Evolutionary conservation across 1,140 invertebrate species (phyloP).

Genomic region (Scaptomyza montana): DNA sequence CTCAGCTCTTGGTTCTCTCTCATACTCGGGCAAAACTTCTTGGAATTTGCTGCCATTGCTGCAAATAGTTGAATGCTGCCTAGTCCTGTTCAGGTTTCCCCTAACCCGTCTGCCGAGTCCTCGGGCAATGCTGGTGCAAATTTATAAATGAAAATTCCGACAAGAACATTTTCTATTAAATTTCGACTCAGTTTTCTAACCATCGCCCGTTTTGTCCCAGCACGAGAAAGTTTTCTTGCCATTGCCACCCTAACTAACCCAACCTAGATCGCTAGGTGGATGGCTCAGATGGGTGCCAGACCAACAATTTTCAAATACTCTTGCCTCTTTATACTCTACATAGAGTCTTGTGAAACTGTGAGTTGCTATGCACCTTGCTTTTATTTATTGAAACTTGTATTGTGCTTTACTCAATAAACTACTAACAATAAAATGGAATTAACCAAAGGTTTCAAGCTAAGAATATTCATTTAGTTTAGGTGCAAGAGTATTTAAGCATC

Average conservation of each 20-base stretch:
- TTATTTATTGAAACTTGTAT: too few relatives aligned
- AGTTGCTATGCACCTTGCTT: neutral
- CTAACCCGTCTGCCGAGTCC: neutral
- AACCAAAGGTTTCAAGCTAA: too few relatives aligned
- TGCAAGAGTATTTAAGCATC: constrained; percentile 31
- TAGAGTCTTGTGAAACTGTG: neutral
- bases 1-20: neutral
- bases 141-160: constrained; percentile 82
- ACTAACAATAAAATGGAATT: too few relatives aligned
- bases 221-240: constrained; percentile 79
- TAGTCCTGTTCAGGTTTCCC: constrained; percentile 20
- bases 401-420: too few relatives aligned
- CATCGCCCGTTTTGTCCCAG: constrained; percentile 43
- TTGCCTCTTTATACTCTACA: neutral
- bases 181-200: constrained; percentile 60
- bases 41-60: constrained; percentile 66
- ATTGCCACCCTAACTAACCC: constrained; percentile 38
- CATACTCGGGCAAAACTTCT: constrained; percentile 63
- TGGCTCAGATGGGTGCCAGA: constrained; percentile 27
- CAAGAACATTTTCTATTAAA: constrained; percentile 82
- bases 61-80: constrained; percentile 63
- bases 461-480: neutral
- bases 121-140: constrained; percentile 38
- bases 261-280: constrained; percentile 12
- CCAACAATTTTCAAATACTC: constrained; percentile 38